Percentiles rank a stretch among this genome's conserved stretches.
Evolutionary conservation across 2,888 invertebrate genomes (phyloP).

Genomic region (Sturmia bella): DNA sequence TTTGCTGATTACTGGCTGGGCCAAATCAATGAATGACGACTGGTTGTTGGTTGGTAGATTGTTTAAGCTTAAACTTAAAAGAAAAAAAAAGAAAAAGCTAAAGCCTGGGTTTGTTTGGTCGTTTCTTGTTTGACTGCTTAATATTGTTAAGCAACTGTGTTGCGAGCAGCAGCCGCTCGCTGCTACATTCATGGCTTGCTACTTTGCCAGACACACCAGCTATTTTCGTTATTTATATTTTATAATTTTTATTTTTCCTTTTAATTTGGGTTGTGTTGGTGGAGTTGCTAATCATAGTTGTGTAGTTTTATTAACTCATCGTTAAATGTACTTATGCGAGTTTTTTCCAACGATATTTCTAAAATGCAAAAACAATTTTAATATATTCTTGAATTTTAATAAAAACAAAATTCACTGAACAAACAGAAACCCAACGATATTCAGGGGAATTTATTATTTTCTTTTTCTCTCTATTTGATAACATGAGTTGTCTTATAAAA

Average conservation of each 20-base stretch:
- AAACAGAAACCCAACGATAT: conserved; percentile 3
- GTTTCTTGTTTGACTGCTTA: conserved; percentile 63
- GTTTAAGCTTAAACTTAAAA: conserved; percentile 29
- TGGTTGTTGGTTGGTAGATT: conserved; percentile 32
- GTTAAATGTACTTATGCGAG: conserved; percentile 60
- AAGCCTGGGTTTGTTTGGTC: conserved; percentile 11
- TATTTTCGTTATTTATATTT: conserved; percentile 23
- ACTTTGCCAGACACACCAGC: conserved; percentile 24
- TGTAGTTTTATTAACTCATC: conserved; percentile 54
- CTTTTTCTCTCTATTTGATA: neutral
- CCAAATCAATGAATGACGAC: conserved; percentile 52
- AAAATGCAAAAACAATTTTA: conserved; percentile 1
- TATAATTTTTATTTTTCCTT: neutral
- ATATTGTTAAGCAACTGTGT: conserved; percentile 59
- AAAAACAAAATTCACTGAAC: conserved; percentile 4
- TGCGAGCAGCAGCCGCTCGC: conserved; percentile 9
- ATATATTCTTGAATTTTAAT: conserved; percentile 30
- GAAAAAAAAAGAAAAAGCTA: neutral
- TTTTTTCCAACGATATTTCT: conserved; percentile 8
- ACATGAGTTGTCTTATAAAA: neutral
- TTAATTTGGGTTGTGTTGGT: conserved; percentile 47
- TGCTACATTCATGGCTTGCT: conserved; percentile 11
- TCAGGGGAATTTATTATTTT: conserved; percentile 1
- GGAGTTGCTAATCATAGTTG: conserved; percentile 40
- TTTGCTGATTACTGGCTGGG: conserved; percentile 43